phyloP scores from a whole-genome alignment of 1,140 invertebrate species.

The Antheraea pernyi region DNA sequence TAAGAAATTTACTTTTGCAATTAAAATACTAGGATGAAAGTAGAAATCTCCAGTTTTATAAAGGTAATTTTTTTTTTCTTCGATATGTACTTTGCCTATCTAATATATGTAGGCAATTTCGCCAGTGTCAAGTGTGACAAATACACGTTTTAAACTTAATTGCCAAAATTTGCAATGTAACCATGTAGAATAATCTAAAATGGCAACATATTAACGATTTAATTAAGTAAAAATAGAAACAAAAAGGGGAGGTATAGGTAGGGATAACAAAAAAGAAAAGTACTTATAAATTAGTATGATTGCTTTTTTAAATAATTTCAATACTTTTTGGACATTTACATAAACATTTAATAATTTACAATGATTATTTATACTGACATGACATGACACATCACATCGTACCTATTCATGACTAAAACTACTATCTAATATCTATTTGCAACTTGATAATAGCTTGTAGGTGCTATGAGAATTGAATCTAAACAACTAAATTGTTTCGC shows the following conservation, averaged over 20 bases:
- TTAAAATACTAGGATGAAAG: too few relatives aligned
- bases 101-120: too few relatives aligned
- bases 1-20: too few relatives aligned
- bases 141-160: too few relatives aligned
- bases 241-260: conserved; percentile 40
- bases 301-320: conserved; percentile 76
- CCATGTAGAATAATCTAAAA: too few relatives aligned
- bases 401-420: conserved; percentile 69
- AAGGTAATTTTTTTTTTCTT: too few relatives aligned
- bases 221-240: conserved; percentile 26
- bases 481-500: conserved; percentile 66
- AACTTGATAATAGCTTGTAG: conserved; percentile 71
- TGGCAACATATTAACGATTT: too few relatives aligned
- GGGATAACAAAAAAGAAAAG: conserved; percentile 71
- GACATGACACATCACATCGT: conserved; percentile 66
- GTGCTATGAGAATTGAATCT: conserved; percentile 74
- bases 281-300: conserved; percentile 64
- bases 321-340: conserved; percentile 79
- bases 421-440: conserved; percentile 70
- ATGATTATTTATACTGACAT: conserved; percentile 78
- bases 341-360: conserved; percentile 80
- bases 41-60: too few relatives aligned
- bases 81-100: too few relatives aligned
- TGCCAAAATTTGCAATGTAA: too few relatives aligned
- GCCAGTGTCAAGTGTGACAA: too few relatives aligned